Conservation (phyloP, 1,140 invertebrate species). For the Drosophila serrata region DNA sequence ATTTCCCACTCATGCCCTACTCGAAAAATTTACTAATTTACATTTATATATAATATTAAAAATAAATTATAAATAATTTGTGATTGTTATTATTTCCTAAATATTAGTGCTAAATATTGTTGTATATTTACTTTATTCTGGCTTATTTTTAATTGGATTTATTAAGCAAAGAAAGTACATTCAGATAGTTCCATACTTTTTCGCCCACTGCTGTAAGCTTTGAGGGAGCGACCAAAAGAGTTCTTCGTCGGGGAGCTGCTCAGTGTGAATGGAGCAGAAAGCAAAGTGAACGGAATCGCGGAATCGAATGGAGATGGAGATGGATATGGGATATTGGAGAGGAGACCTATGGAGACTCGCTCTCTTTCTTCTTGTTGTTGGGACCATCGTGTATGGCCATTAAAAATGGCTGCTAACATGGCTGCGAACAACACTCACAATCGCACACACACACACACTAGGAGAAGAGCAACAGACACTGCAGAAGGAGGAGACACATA, state of each 20-base stretch:
- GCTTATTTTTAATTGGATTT: no score
- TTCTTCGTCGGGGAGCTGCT: slow-evolving; percentile 2
- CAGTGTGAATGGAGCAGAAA: slow-evolving; percentile 39
- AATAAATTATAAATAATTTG: no score
- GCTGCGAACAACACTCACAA: slow-evolving; percentile 60
- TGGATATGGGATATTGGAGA: slow-evolving; percentile 12
- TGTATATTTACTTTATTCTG: no score
- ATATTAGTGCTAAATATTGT: no score
- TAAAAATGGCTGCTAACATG: slow-evolving; percentile 83
- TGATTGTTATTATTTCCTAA: no score
- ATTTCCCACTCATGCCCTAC: no score
- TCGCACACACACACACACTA: background rate
- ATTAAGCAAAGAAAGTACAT: no score
- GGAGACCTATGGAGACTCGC: slow-evolving; percentile 14
- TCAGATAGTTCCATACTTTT: no score
- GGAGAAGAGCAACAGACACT: slow-evolving; percentile 68
- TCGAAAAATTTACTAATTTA: no score
- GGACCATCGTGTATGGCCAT: slow-evolving; percentile 54
- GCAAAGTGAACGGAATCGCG: slow-evolving; percentile 11
- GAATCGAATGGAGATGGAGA: slow-evolving; percentile 2
- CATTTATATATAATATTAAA: no score
- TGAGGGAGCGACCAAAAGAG: slow-evolving; percentile 1
- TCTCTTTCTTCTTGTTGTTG: slow-evolving; percentile 16
- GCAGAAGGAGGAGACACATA: slow-evolving; percentile 51
- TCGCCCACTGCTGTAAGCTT: background rate